Base-by-base conservation (phyloP, 1,140 invertebrate species). In the Nephila pilipes region DNA sequence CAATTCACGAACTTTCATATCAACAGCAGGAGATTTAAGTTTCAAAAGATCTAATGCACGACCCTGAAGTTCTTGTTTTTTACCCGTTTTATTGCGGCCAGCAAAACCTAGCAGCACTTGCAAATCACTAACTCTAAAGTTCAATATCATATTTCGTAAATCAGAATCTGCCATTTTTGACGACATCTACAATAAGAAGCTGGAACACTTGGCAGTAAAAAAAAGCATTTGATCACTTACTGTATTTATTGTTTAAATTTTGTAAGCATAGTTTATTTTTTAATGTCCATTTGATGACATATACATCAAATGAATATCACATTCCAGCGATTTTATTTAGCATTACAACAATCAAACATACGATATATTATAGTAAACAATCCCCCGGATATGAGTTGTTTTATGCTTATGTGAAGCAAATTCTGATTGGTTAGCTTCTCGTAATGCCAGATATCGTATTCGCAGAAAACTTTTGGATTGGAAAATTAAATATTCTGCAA, bases 21-120 rank as follows among this genome's bases (percentile, higher is more conserved):
- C 96, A 91, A 98, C 96, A 91, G 97, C 96, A 94, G 97, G 96
- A 80, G 97, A 97, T 95, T 97, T 96, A 94, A 97, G 96, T 95
- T 97, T 97, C 89, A 98, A 96, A 93, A 98, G 96, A 95, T 98
- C 97, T 93, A 97, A 95, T 94, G 98, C 97, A 95, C 98, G 96
- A 93, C 96, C 96, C 96, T 98, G 97, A 87, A 99, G 96, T 96
- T 99, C 98, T 94, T 97, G 97, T 96, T 99, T 99, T 95, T 98
- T 96, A 94, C 98, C 98, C 94, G 97, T 97, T 95, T 98, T 98
- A 95, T 98, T 98, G 95, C 97, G 96, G 94, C 97, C 97, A 95
- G 98, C 98, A 96, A 97, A 97, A 95, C 97, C 97, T 94, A 98
- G 96, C 95, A 99, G 95, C 95, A 98, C 95, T 94, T 96, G 96